phyloP scores from a whole-genome alignment of 2,113 vertebrate species.

The Talpa occidentalis region DNA sequence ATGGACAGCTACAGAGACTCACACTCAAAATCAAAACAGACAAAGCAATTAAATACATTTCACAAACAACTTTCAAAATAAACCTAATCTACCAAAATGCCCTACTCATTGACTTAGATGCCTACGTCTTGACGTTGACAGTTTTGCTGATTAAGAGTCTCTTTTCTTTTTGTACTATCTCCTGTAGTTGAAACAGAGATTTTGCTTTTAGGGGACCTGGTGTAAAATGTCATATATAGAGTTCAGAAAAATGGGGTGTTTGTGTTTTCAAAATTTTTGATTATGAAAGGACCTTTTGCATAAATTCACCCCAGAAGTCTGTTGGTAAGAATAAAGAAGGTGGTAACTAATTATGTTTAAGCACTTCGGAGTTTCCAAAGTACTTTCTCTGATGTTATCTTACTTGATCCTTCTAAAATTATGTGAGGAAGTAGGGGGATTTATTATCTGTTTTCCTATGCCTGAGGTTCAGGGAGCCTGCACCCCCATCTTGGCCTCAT shows the following conservation, averaged over 20 bases:
- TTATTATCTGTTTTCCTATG: neutral
- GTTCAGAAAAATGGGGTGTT: neutral
- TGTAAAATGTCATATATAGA: neutral
- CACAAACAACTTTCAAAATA: constrained; percentile 64
- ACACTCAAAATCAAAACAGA: constrained; percentile 73
- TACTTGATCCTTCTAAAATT: neutral
- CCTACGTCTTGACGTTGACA: neutral
- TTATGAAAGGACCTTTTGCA: neutral
- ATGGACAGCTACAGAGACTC: constrained; percentile 64
- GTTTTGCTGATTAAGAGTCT: constrained; percentile 38
- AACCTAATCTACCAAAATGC: constrained; percentile 34
- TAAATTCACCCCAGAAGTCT: neutral
- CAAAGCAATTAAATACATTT: constrained; percentile 69
- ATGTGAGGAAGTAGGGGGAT: neutral
- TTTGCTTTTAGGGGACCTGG: constrained; percentile 5
- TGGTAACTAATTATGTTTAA: neutral
- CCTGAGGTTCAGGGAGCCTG: neutral
- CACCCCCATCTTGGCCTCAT: neutral
- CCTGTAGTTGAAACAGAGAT: neutral
- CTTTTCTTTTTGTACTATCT: neutral
- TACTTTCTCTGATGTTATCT: neutral
- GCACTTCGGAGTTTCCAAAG: neutral
- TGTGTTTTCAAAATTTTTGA: neutral
- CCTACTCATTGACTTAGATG: constrained; percentile 41
- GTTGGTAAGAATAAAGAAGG: neutral